phyloP scores from a whole-genome alignment of 1,140 invertebrate genomes.

The Sweltsa coloradensis region DNA sequence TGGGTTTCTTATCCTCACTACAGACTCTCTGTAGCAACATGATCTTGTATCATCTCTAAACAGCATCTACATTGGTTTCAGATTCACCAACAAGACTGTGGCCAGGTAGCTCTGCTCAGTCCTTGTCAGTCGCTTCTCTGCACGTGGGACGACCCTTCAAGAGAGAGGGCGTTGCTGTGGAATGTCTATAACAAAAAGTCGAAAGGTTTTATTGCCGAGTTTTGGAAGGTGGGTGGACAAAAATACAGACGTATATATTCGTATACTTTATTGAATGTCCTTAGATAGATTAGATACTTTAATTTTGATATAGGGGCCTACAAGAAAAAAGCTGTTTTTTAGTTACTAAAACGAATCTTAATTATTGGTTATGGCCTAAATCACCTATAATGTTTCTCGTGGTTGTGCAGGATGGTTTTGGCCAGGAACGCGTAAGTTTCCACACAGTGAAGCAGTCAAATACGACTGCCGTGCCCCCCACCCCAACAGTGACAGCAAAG shows the following conservation, averaged over 20 bases:
- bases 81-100: slow-evolving; percentile 17
- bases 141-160: slow-evolving; percentile 75
- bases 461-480: slow-evolving; percentile 20
- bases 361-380: too few relatives aligned
- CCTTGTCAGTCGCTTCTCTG: slow-evolving; percentile 67
- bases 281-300: neutral
- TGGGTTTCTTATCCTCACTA: too few relatives aligned
- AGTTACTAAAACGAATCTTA: neutral
- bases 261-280: too few relatives aligned
- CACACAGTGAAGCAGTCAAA: slow-evolving; percentile 42
- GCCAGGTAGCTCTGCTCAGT: slow-evolving; percentile 55
- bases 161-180: slow-evolving; percentile 59
- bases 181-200: slow-evolving; percentile 73
- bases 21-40: too few relatives aligned
- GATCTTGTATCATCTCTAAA: too few relatives aligned
- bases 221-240: slow-evolving; percentile 44
- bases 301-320: neutral
- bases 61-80: neutral
- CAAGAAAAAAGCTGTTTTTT: neutral
- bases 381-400: neutral
- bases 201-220: slow-evolving; percentile 53
- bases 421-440: slow-evolving; percentile 53
- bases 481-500: slow-evolving; percentile 19
- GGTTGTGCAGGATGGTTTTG: slow-evolving; percentile 43
- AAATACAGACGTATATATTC: too few relatives aligned